Base-by-base conservation (phyloP, 2,888 invertebrate genomes). In the Lasiommata megera region DNA sequence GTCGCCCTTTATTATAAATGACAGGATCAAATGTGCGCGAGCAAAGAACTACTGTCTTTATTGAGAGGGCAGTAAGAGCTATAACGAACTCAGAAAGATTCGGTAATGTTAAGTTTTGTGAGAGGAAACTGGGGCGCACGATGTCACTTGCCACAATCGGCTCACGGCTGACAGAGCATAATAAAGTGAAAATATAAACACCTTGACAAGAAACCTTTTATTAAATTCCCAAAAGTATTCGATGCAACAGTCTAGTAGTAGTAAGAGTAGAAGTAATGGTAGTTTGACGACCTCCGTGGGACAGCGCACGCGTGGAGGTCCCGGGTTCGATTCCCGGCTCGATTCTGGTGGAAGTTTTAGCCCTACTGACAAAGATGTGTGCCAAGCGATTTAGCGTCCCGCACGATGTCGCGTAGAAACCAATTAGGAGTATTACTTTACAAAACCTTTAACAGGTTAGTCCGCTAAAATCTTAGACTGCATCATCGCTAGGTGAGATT, bases 1-100 rank as follows among this genome's bases (percentile, higher is more conserved):
- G 84, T 84, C 87, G 80, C 80, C 77, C 78, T 88, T 75, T 80
- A 88, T 88, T 87, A 89, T 88, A 87, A 88, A 89, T 88, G 87
- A 79, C 23, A 37, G 46, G 31, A 50, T 43, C 29, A 38, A 40
- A 28, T 17, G 28, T 11, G 23, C 14, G 50, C 28, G 6, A n/a
- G 9, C 52, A 41, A n/a, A 18, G 56, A 50, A 46, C 41, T 40
- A 44, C 17, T 17, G 12, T 9, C 52, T 52, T 31, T 52, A 52
- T 41, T 14, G 0, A 14, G 0, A 38, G 16, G 11, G 28, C 7
- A 16, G 6, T 51, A 51, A 6, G 38, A 38, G 28, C 38, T 51
- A 38, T 9, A 6, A 28, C 9, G 11, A 11, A 14, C 38, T 16
- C 28, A 38, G n/a, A 14, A 23, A 44, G 43, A 14, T 12, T 18